Base-by-base conservation (phyloP, 2,113 vertebrate genomes). In the Pterocles gutturalis region DNA sequence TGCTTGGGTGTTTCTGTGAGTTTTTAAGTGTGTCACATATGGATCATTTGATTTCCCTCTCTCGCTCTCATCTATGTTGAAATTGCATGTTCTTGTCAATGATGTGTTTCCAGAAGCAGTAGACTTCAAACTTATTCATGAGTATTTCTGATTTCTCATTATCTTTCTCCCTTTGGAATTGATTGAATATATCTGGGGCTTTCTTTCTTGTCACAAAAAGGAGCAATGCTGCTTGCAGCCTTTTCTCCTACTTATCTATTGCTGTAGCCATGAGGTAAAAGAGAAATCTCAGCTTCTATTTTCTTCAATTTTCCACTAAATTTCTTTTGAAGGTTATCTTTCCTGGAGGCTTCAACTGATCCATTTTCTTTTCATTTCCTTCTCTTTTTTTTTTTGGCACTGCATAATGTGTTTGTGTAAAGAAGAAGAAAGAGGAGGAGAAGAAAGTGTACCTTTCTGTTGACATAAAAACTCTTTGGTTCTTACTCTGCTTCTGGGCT, bases 301-400 rank as follows among this genome's bases (percentile, higher is more conserved):
- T 97, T 97, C 95, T 97, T 97, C 96, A 97, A 97, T 97, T 97
- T 97, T 97, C 96, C 8, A 5, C 96, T 97, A 94, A 97, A 97
- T 97, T 97, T 97, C 96, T 83, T 97, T 97, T 97, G 97, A 97
- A 96, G 95, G 95, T 89, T 97, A 51, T 97, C 89, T 89, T 94
- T 96, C 95, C 96, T 97, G 91, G 91, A 96, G 96, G 96, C 92
- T 94, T 93, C 84, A 85, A 95, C 89, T 87, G 94, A 97, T 97
- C 93, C 87, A 97, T 96, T 97, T 97, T 97, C 92, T 90, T 95
- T 92, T 90, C 76, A 64, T 93, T 96, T 94, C 67, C 62, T 65
- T 60, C 31, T 60, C 8, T 4, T 8, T 28, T 76, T 87, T 48
- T 64, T 41, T 77, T 62, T 83, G 70, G 34, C 55, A 87, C 38